Evolutionary conservation across 2,113 vertebrate species (phyloP), one percentile per base, ranked within the genome.

Genomic region (Cyprinodon variegatus): DNA sequence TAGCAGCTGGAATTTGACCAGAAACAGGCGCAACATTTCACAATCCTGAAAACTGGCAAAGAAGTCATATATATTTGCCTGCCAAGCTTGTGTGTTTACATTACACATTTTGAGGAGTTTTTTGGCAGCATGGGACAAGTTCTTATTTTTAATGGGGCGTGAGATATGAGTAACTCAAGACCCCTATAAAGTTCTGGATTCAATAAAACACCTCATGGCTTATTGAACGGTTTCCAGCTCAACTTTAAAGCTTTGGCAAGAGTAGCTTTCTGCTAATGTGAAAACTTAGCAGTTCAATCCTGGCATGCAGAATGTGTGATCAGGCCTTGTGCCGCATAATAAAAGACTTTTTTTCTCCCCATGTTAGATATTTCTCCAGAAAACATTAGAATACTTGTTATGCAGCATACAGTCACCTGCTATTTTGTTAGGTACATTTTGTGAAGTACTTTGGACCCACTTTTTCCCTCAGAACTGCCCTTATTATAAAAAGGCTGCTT

Each of bases 1-100:
- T 68, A 79, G 69, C 64, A 13, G 59, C 59, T 88, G 88, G 88
- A 91, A 72, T 83, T 75, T 81, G 74, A 68, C 85, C 83, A 85
- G 70, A 75, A 79, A 80, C 74, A 57, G 4, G 50, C 20, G 48
- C 53, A 72, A 70, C 43, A 70, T 90, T 89, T 89, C 78, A 76
- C 59, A 82, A 74, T 63, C 40, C 14, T 61, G 4, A 77, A 72
- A 61, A 66, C 17, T 65, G 61, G 66, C 72, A 73, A 72, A 85
- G 43, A 70, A 65, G 61, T 61, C 37, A 65, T 29, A 29, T 38
- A 70, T 0, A 3, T 36, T 57, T 61, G 69, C 29, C 48, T 50
- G 75, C 57, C 22, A 73, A 66, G 46, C 68, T 60, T 68, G n/a
- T 76, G 36, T 46, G 22, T 46, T 20, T 64, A 76, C 20, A 9